phyloP scores from a whole-genome alignment of 2,888 invertebrate species.

The Dyspetes luteomarginatus region DNA sequence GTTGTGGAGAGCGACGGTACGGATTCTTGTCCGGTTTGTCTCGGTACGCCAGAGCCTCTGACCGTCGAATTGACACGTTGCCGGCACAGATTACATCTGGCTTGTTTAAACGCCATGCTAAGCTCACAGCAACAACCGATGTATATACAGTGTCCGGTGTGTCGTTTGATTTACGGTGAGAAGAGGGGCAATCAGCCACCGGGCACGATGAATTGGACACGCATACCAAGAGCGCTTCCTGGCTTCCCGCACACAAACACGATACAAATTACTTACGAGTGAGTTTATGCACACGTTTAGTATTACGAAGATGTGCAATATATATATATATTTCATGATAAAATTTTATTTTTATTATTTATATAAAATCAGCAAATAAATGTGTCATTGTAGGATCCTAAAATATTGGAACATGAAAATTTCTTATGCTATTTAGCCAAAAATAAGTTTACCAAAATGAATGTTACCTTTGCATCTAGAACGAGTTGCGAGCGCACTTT shows the following conservation, averaged over 20 bases:
- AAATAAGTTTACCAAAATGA: too few species aligned
- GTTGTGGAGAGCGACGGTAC: slow-evolving; percentile 88
- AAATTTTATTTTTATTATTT: too few species aligned
- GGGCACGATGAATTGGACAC: slow-evolving; percentile 93
- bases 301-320: too few species aligned
- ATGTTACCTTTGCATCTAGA: too few species aligned
- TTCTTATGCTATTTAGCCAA: too few species aligned
- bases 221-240: slow-evolving; percentile 88
- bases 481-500: too few species aligned
- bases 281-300: slow-evolving; percentile 81
- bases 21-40: slow-evolving; percentile 89
- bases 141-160: slow-evolving; percentile 94
- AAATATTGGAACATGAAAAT: too few species aligned
- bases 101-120: slow-evolving; percentile 91
- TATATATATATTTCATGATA: too few species aligned
- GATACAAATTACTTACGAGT: slow-evolving; percentile 93
- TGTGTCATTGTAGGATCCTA: too few species aligned
- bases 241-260: slow-evolving; percentile 89
- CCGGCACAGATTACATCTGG: slow-evolving; percentile 91
- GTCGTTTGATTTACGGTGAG: slow-evolving; percentile 93
- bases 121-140: slow-evolving; percentile 86
- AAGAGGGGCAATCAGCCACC: slow-evolving; percentile 92
- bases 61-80: slow-evolving; percentile 89
- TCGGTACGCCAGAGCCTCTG: slow-evolving; percentile 85
- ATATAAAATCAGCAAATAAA: too few species aligned